Evolutionary conservation across 1,140 invertebrate species (phyloP).

Genomic region (Bombus turneri): DNA sequence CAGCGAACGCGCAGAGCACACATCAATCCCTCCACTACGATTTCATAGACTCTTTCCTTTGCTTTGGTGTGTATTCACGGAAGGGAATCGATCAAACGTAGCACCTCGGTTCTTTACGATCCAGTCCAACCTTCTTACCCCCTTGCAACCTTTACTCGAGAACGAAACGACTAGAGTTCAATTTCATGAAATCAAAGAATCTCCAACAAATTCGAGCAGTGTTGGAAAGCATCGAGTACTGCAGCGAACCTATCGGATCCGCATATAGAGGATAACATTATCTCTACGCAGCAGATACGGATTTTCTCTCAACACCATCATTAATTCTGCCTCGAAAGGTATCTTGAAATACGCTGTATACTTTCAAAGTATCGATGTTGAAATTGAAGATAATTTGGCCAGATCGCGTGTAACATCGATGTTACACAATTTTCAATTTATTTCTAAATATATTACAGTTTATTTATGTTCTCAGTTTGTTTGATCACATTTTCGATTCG

Average conservation of each 20-base stretch:
- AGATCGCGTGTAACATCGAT: too few relatives aligned
- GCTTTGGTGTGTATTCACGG: not conserved
- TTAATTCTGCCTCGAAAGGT: too few relatives aligned
- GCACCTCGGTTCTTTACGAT: conserved; percentile 1
- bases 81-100: conserved; percentile 28
- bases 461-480: too few relatives aligned
- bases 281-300: too few relatives aligned
- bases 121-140: conserved; percentile 26
- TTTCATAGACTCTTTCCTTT: not conserved
- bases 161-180: conserved; percentile 50
- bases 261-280: too few relatives aligned
- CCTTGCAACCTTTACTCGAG: conserved; percentile 14
- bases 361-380: too few relatives aligned
- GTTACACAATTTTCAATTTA: too few relatives aligned
- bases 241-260: not conserved
- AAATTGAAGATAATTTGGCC: too few relatives aligned
- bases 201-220: not conserved
- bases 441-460: too few relatives aligned
- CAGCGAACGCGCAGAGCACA: not conserved
- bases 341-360: too few relatives aligned
- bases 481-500: too few relatives aligned
- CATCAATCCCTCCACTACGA: not conserved
- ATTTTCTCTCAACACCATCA: too few relatives aligned
- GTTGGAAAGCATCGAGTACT: not conserved
- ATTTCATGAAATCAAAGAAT: conserved; percentile 57